Conservation (phyloP, 1,140 invertebrate genomes). For the Meloidogyne exigua region DNA sequence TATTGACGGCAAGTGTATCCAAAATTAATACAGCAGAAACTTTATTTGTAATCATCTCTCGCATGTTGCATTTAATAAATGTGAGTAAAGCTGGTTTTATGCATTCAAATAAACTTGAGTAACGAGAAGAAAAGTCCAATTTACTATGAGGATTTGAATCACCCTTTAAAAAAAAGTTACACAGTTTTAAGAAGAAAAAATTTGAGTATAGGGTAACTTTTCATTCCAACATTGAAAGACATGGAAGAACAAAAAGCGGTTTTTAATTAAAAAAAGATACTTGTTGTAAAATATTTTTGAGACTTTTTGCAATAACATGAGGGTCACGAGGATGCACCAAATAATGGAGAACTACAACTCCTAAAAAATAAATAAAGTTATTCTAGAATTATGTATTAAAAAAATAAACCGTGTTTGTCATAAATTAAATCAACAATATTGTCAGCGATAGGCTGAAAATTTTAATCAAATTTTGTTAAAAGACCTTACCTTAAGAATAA, state of each 20-base stretch:
- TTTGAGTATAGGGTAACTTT: too few species aligned
- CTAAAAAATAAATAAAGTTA: constrained; percentile 57
- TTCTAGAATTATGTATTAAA: constrained; percentile 43
- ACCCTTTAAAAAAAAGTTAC: constrained; percentile 33
- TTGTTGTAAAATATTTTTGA: constrained; percentile 42
- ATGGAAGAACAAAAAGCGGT: too few species aligned
- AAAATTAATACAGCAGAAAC: constrained; percentile 44
- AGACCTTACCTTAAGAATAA: constrained; percentile 66
- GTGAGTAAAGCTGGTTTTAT: constrained; percentile 37
- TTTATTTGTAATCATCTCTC: constrained; percentile 46
- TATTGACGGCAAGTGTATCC: constrained; percentile 29
- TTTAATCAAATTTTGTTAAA: constrained; percentile 4
- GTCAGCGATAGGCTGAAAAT: constrained; percentile 72
- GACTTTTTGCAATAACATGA: constrained; percentile 42
- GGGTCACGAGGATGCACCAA: constrained; percentile 76
- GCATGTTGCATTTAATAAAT: constrained; percentile 50
- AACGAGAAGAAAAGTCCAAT: constrained; percentile 34
- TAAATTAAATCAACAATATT: constrained; percentile 67
- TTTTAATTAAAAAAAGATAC: constrained; percentile 20
- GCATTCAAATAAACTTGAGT: constrained; percentile 44
- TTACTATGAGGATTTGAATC: constrained; percentile 43
- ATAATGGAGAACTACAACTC: constrained; percentile 74
- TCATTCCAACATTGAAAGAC: too few species aligned
- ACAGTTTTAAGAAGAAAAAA: too few species aligned
- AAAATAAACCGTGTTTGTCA: constrained; percentile 36